A percentile compares a stretch with the other conserved stretches of the same genome.
Conservation (phyloP, 2,888 invertebrate species). For the Aphodius granarius region DNA sequence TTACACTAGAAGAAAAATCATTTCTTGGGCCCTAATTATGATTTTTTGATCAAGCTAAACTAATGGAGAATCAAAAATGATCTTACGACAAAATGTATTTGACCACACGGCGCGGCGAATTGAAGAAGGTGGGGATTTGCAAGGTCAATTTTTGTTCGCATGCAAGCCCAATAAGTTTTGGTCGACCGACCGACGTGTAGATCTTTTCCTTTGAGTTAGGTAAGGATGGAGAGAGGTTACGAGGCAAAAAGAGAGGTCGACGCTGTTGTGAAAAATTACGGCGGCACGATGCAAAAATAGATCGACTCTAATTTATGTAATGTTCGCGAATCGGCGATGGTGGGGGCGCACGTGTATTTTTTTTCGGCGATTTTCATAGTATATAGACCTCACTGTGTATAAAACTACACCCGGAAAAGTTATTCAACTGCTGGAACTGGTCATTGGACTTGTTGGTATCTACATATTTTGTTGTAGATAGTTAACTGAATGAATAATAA, state of each 20-base stretch:
- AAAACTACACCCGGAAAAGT: not conserved
- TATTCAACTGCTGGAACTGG: not conserved
- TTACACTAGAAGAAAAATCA: not conserved
- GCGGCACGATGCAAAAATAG: not conserved
- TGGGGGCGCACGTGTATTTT: not conserved
- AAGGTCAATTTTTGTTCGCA: conserved; percentile 26
- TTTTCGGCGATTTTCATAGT: not conserved
- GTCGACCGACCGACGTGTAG: not conserved
- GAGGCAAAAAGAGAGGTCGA: not conserved
- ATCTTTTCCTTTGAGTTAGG: not conserved
- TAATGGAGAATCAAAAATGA: too few species aligned
- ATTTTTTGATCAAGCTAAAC: not conserved
- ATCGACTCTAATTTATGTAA: not conserved
- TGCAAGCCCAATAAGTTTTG: conserved; percentile 27
- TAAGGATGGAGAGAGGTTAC: not conserved
- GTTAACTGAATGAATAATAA: not conserved
- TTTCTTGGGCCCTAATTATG: too few species aligned
- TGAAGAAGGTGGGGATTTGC: conserved; percentile 20
- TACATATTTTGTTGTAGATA: not conserved
- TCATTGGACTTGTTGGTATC: not conserved
- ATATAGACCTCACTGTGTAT: not conserved
- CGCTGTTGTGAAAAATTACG: not conserved
- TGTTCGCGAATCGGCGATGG: not conserved
- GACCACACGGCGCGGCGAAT: not conserved
- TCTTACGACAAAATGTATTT: not conserved